phyloP scores from a whole-genome alignment of 2,113 vertebrate species.

The western clawed frog (Xenopus tropicalis) region DNA sequence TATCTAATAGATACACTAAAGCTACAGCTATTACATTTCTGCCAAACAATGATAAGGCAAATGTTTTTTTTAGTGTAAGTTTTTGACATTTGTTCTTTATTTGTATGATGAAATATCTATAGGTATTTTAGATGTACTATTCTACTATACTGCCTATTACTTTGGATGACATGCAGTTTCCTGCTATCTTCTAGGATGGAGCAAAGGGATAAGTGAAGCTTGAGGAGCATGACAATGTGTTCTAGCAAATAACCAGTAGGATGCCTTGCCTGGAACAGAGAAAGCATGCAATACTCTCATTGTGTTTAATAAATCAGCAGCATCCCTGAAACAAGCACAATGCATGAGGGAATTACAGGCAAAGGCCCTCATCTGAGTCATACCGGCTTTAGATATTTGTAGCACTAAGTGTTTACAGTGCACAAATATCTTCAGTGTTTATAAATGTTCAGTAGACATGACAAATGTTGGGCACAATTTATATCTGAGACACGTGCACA shows the following conservation, averaged over 20 bases:
- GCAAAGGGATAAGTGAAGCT: background rate
- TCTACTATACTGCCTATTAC: too few relatives aligned
- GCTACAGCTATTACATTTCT: too few relatives aligned
- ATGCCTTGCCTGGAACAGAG: background rate
- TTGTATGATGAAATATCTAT: too few relatives aligned
- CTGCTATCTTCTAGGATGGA: too few relatives aligned
- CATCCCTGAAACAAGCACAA: constrained; percentile 6
- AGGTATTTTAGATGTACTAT: too few relatives aligned
- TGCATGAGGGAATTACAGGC: constrained; percentile 24
- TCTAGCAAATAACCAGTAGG: background rate
- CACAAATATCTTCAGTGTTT: background rate
- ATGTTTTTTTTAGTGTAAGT: too few relatives aligned
- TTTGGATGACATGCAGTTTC: too few relatives aligned
- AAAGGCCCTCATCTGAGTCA: constrained; percentile 15
- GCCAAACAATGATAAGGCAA: too few relatives aligned
- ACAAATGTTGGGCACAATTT: background rate
- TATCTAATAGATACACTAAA: too few relatives aligned
- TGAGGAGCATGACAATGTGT: background rate
- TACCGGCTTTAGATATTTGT: background rate
- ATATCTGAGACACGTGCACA: background rate
- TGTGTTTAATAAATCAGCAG: constrained; percentile 35
- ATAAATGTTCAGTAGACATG: background rate
- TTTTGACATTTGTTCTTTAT: too few relatives aligned
- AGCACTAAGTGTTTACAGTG: constrained; percentile 6
- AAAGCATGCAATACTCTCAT: constrained; percentile 3